A percentile compares a stretch with the other conserved stretches of the same genome.
phyloP scores from a whole-genome alignment of 2,797 vertebrate species.

The Avahi laniger region DNA sequence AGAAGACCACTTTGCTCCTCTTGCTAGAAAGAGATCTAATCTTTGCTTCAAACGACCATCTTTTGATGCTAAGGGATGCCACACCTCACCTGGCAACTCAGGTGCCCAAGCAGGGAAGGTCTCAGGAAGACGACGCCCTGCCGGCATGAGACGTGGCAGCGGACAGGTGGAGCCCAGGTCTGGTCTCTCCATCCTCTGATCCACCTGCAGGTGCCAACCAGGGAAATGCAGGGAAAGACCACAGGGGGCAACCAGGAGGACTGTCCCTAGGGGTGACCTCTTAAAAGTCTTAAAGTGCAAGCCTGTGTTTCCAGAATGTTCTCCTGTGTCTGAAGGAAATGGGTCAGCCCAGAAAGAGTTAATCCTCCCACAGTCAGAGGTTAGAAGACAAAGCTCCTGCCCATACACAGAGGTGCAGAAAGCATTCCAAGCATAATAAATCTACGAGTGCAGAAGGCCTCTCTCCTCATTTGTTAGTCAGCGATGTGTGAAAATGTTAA shows the following conservation, averaged over 20 bases:
- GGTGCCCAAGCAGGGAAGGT: background rate
- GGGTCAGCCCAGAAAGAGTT: slow-evolving; percentile 57
- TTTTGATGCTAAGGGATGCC: background rate
- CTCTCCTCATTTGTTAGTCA: slow-evolving; percentile 97
- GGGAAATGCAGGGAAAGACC: slow-evolving; percentile 12
- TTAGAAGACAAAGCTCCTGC: slow-evolving; percentile 68
- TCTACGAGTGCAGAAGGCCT: slow-evolving; percentile 89
- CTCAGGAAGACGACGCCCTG: background rate
- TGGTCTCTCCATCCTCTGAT: background rate
- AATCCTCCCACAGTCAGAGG: slow-evolving; percentile 48
- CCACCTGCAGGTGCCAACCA: slow-evolving; percentile 16
- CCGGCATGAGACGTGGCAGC: background rate
- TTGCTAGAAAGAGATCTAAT: background rate
- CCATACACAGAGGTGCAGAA: slow-evolving; percentile 52
- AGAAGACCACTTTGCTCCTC: background rate
- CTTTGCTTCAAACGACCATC: background rate
- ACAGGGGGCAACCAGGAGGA: background rate
- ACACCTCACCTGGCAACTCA: background rate
- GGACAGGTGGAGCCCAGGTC: background rate
- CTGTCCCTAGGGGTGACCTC: background rate
- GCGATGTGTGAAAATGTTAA: slow-evolving; percentile 99
- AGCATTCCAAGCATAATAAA: slow-evolving; percentile 84
- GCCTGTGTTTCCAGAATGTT: background rate
- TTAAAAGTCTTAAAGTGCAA: background rate
- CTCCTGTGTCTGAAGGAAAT: background rate